These are phyloP conservation scores for Aricia agestis DNA, from an alignment of 1,140 invertebrate genomes.

Conservation along the genomic window DNA sequence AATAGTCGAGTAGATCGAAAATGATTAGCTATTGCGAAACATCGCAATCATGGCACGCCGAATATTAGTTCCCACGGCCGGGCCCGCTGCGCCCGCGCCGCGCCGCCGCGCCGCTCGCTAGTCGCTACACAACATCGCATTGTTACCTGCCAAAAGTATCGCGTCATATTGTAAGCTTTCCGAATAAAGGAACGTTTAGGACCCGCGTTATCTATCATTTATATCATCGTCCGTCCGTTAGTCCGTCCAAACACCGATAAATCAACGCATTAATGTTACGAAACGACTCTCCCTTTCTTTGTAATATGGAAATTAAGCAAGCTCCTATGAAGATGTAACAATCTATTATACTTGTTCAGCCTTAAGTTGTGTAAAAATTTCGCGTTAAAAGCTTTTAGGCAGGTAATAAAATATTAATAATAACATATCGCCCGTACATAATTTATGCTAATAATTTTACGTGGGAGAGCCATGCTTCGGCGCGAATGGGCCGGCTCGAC, in stretches of 20 bases:
- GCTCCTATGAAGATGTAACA: conserved; percentile 21
- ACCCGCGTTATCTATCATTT: conserved; percentile 51
- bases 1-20: conserved; percentile 42
- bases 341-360: background rate
- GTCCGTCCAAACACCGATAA: conserved; percentile 59
- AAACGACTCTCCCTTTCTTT: conserved; percentile 55
- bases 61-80: conserved; percentile 58
- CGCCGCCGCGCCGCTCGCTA: conserved; percentile 50
- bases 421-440: too few relatives aligned
- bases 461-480: too few relatives aligned
- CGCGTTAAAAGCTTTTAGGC: background rate
- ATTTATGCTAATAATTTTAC: too few relatives aligned
- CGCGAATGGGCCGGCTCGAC: too few relatives aligned
- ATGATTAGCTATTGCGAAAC: conserved; percentile 58
- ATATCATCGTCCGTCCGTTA: conserved; percentile 18
- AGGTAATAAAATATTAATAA: background rate
- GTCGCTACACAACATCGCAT: conserved; percentile 63
- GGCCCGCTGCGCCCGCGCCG: conserved; percentile 45
- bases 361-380: background rate
- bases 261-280: conserved; percentile 61
- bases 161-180: conserved; percentile 72
- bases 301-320: conserved; percentile 48
- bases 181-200: conserved; percentile 59
- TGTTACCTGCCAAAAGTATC: conserved; percentile 75
- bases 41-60: conserved; percentile 36